Conservation (phyloP, 1,140 invertebrate genomes). For the Melanaphis sacchari region DNA sequence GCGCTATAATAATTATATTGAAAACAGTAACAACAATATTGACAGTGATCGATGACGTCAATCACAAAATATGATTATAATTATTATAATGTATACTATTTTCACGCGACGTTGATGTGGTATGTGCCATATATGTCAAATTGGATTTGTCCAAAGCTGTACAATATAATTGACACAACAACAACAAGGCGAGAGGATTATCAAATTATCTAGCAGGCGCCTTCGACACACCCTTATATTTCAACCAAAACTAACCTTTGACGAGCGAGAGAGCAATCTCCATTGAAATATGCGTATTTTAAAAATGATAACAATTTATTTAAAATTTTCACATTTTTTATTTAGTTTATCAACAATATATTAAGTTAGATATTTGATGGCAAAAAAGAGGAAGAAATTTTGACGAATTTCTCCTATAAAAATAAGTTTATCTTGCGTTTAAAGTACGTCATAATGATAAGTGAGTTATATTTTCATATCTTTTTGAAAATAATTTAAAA, state of each 20-base stretch:
- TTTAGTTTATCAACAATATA: too few species aligned
- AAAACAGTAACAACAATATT: neutral
- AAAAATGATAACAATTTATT: neutral
- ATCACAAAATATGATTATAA: neutral
- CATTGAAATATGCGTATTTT: neutral
- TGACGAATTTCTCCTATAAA: neutral
- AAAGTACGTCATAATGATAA: neutral
- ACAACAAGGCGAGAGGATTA: too few species aligned
- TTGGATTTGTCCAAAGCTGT: neutral
- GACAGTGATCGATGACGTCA: neutral
- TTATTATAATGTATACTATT: neutral
- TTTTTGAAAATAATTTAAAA: too few species aligned
- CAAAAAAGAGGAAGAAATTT: neutral
- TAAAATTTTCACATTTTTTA: neutral
- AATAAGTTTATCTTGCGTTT: neutral
- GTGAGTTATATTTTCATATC: too few species aligned
- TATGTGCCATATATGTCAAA: neutral
- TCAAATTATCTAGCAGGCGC: neutral
- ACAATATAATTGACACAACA: too few species aligned
- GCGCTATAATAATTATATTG: neutral
- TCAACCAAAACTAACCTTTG: neutral
- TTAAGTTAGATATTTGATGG: too few species aligned
- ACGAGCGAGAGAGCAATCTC: neutral
- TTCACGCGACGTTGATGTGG: neutral
- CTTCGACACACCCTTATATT: neutral